Evolutionary conservation across 1,140 invertebrate genomes (phyloP).

Genomic region (Galleria mellonella): DNA sequence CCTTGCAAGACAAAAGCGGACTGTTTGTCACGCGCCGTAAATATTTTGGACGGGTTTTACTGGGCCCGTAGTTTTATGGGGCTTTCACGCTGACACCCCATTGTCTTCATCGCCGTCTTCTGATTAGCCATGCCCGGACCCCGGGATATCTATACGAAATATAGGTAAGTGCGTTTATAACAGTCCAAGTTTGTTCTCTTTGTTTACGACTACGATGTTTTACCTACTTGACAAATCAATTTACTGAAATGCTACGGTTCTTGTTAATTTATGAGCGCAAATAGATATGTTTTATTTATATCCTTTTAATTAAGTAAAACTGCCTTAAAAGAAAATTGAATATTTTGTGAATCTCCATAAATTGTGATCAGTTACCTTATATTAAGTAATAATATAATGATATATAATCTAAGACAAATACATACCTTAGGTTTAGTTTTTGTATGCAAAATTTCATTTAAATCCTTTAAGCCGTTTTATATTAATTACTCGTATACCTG

Average conservation of each 20-base stretch:
- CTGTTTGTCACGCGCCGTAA: constrained; percentile 67
- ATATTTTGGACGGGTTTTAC: constrained; percentile 67
- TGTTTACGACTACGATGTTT: constrained; percentile 3
- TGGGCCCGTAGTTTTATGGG: constrained; percentile 53
- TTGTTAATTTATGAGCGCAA: constrained; percentile 7
- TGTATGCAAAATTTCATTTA: too few relatives aligned
- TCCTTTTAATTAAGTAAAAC: too few relatives aligned
- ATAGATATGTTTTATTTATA: too few relatives aligned
- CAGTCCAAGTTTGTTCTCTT: constrained; percentile 5
- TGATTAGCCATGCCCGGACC: constrained; percentile 47
- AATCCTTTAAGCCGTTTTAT: too few relatives aligned
- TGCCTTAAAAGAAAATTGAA: too few relatives aligned
- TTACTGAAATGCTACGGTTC: constrained; percentile 12
- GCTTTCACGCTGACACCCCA: constrained; percentile 48
- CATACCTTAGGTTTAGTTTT: too few relatives aligned
- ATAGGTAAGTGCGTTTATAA: constrained; percentile 24
- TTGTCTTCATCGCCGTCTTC: constrained; percentile 35
- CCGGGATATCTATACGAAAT: constrained; percentile 3
- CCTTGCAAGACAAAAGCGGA: constrained; percentile 47
- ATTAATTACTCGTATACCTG: too few relatives aligned
- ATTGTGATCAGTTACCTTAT: too few relatives aligned
- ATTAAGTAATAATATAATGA: too few relatives aligned
- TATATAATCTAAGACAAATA: too few relatives aligned
- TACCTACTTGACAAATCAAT: constrained; percentile 30
- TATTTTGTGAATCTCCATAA: too few relatives aligned